phyloP scores from a whole-genome alignment of 1,140 invertebrate genomes.

The Hyphantria cunea region DNA sequence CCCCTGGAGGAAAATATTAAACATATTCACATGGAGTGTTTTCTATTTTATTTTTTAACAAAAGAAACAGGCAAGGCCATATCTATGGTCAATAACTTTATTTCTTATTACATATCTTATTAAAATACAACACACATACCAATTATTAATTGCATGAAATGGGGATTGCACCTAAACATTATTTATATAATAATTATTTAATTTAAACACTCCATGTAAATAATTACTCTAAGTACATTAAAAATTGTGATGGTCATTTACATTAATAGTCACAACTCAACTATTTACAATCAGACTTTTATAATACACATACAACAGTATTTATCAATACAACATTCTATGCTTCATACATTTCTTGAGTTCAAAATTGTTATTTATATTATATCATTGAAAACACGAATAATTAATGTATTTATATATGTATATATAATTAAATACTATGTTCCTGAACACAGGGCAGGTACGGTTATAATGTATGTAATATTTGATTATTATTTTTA shows the following conservation, averaged over 20 bases:
- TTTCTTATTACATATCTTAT: too few relatives aligned
- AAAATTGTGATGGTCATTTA: conserved; percentile 60
- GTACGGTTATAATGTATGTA: conserved; percentile 65
- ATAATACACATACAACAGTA: conserved; percentile 51
- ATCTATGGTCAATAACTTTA: too few relatives aligned
- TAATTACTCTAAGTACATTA: conserved; percentile 41
- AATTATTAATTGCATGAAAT: too few relatives aligned
- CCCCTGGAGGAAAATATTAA: conserved; percentile 46
- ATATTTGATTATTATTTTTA: conserved; percentile 48
- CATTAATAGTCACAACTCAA: conserved; percentile 39
- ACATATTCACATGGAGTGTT: conserved; percentile 47
- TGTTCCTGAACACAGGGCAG: conserved; percentile 77
- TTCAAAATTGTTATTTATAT: conserved; percentile 20
- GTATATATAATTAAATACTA: conserved; percentile 52
- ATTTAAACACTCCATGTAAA: conserved; percentile 41
- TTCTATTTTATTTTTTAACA: conserved; percentile 22
- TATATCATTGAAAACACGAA: conserved; percentile 13
- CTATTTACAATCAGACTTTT: conserved; percentile 76
- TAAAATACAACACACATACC: too few relatives aligned
- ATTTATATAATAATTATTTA: neutral
- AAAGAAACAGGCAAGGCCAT: neutral
- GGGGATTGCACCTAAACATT: neutral
- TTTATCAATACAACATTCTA: conserved; percentile 31
- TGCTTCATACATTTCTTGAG: conserved; percentile 14
- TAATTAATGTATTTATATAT: conserved; percentile 16